Percentiles rank a stretch among this genome's conserved stretches.
These are phyloP conservation scores for Acomys russatus DNA, from an alignment of 2,797 vertebrate species.

Conservation along the genomic window DNA sequence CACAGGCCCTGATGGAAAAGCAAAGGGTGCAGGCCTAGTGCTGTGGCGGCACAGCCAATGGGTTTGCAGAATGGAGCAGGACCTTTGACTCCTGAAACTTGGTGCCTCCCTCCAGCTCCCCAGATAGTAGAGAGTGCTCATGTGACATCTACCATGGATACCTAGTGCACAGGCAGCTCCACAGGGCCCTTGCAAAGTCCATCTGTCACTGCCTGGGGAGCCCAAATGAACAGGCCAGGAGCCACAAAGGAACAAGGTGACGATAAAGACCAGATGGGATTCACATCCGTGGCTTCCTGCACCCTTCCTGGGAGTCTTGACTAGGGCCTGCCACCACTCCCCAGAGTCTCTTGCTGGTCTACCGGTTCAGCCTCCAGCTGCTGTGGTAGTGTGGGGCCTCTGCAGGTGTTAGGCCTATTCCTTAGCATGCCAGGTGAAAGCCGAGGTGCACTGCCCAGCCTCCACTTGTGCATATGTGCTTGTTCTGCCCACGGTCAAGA, in stretches of 20 bases:
- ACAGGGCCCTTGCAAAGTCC: not conserved
- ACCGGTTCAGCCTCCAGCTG: accelerated
- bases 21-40: not conserved
- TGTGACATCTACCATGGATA: not conserved
- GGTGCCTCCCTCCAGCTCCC: not conserved
- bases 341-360: not conserved
- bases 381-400: not conserved
- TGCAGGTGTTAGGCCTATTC: not conserved
- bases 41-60: not conserved
- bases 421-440: not conserved
- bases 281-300: not conserved
- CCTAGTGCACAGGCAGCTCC: not conserved
- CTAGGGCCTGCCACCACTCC: not conserved
- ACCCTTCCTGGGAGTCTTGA: not conserved
- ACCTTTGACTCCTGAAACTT: not conserved
- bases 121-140: not conserved
- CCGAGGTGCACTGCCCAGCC: not conserved
- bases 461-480: not conserved
- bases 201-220: not conserved
- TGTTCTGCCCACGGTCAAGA: not conserved
- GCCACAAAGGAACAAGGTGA: not conserved
- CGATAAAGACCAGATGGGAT: not conserved
- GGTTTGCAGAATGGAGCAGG: not conserved
- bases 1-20: not conserved
- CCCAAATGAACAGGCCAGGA: not conserved